Conservation (phyloP, 2,113 vertebrate species). For the Hippocampus mohnikei region DNA sequence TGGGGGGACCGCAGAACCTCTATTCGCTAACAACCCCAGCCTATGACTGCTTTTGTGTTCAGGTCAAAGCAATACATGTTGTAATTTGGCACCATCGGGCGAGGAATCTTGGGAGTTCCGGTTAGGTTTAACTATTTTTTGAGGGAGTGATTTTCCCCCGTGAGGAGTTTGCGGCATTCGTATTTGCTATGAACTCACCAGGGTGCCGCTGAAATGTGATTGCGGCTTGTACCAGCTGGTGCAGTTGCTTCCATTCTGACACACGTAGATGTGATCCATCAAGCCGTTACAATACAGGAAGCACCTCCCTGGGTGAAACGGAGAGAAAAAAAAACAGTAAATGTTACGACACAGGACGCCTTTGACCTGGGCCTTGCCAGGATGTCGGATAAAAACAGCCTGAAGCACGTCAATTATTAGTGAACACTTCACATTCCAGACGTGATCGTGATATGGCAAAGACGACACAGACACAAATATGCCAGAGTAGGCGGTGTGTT, state of each 20-base stretch:
- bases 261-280: conserved; percentile 91
- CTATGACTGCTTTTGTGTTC: too few species aligned
- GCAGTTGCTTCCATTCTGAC: conserved; percentile 81
- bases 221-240: conserved; percentile 84
- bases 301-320: conserved; percentile 81
- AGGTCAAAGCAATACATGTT: too few species aligned
- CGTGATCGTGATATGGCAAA: not conserved
- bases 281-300: conserved; percentile 92
- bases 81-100: too few species aligned
- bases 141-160: not conserved
- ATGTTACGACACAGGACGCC: not conserved
- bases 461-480: not conserved
- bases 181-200: conserved; percentile 71
- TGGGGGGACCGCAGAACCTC: too few species aligned
- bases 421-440: not conserved
- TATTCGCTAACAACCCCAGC: too few species aligned
- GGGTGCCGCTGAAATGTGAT: conserved; percentile 84
- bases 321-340: not conserved
- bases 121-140: too few species aligned
- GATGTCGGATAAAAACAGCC: not conserved
- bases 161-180: not conserved
- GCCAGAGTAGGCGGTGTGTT: not conserved
- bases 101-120: too few species aligned
- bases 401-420: not conserved
- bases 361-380: not conserved